Evolutionary conservation across 2,797 vertebrate species (phyloP), one percentile per base, ranked within the genome.

Genomic region (Micromesistius poutassou): DNA sequence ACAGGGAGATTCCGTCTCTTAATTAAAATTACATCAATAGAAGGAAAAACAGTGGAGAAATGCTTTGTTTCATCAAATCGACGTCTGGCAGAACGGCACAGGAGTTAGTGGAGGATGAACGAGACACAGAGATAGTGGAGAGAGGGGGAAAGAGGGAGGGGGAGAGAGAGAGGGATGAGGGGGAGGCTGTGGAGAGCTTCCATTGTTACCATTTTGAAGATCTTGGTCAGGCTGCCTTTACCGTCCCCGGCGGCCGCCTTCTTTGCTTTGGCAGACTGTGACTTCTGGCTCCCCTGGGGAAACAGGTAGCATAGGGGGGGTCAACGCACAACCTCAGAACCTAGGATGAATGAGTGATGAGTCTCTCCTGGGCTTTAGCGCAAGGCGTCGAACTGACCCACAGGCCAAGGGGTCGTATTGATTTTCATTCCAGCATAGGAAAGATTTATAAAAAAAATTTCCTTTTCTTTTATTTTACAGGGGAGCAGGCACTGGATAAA

Each of bases 141-240:
- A 62, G 50, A 62, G 22, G 8, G n/a, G 7, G 22, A 9, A 4
- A 25, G 2, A 62, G 5, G 1, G 50, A 62, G 55, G 9, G 16
- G n/a, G 22, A n/a, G 50, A n/a, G 50, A 8, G 50, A 50, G 50
- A 62, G 55, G n/a, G 16, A 25, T 7, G 22, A 25, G 55, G 55
- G 1, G 0, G 55, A 25, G 6, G 55, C 55, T 19, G 7, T 8
- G 55, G 55, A 25, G 55, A 25, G 2, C 13, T 66, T 33, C 14
- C 22, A 1, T 36, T 82, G 79, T 96, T 97, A 99, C 98, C 97
- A 98, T 96, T 94, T 96, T 98, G 95, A 99, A 98, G 95, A 99
- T 96, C 94, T 89, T 97, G 94, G 97, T 98, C 91, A 99, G 95
- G 85, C 96, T 92, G 81, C 97, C 95, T 93, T 97, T 97, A 89